Base-by-base conservation (phyloP, 2,888 invertebrate species). In the Acleris laterana region DNA sequence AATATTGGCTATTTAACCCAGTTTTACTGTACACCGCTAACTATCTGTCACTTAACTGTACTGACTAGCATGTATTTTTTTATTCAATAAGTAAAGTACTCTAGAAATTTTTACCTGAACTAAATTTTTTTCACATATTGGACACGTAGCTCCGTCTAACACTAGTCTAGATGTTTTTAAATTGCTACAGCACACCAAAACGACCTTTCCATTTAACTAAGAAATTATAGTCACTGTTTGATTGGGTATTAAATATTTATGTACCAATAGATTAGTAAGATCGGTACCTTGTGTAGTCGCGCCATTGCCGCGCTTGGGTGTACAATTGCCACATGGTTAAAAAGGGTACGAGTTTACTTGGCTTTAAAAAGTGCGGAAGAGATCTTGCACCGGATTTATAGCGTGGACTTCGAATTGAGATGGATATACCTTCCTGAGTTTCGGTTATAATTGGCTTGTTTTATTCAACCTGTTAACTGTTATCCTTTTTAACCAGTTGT, bases 111-210 rank as follows among this genome's bases (percentile, higher is more conserved):
- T 51, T 62, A 66, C 62, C 57, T 61, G 57, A 52, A 62, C 32
- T 55, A 60, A 66, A 51, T 61, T 66, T 66, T 65, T 66, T 57
- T 61, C 57, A 66, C 66, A 70, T 75, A 74, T 76, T 77, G 75
- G 70, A 75, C 77, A 80, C 77, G 77, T 79, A 80, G 80, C 70
- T 67, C 72, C 72, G 71, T 73, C 74, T 75, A 74, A 80, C 78
- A 81, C 76, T 83, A 82, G 78, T 70, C 77, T 84, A 83, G 83
- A 79, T 74, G 74, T 77, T 79, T 78, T 70, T 72, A 74, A 74
- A 71, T 74, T 81, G 80, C 83, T 73, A 80, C 83, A 85, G 89
- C 90, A 89, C 90, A 83, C 85, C 81, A 80, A 72, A 75, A 74
- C 64, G 74, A 77, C 73, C 78, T 81, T 84, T 84, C 85, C 86